Percentiles rank a stretch among this genome's conserved stretches.
phyloP scores from a whole-genome alignment of 1,140 invertebrate genomes.

The Drosophila dunni region DNA sequence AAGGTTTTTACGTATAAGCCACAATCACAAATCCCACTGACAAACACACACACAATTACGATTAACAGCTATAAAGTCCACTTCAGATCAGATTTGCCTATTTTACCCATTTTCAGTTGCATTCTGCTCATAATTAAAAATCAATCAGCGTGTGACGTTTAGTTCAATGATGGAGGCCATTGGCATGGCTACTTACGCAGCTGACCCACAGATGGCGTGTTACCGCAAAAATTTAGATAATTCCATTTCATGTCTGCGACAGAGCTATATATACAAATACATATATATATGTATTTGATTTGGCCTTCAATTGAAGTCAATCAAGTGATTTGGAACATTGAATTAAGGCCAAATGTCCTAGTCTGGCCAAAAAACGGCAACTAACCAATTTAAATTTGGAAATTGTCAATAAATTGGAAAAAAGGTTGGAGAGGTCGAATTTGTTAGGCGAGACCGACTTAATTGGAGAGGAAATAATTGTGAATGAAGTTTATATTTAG shows the following conservation, averaged over 20 bases:
- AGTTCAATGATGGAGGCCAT: slow-evolving; percentile 33
- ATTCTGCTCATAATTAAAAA: slow-evolving; percentile 64
- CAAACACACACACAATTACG: slow-evolving; percentile 45
- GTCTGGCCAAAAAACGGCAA: background rate
- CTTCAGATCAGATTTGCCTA: background rate
- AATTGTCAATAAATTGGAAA: background rate
- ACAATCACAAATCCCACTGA: slow-evolving; percentile 25
- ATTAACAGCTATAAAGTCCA: slow-evolving; percentile 65
- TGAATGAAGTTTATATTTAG: background rate
- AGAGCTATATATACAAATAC: background rate
- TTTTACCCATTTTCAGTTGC: background rate
- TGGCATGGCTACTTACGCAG: slow-evolving; percentile 5
- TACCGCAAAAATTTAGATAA: background rate
- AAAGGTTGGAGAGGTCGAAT: background rate
- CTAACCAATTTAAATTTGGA: slow-evolving; percentile 15
- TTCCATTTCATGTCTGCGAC: slow-evolving; percentile 7
- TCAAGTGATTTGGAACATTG: slow-evolving; percentile 20
- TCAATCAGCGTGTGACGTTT: slow-evolving; percentile 72
- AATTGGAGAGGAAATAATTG: background rate
- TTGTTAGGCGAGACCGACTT: background rate
- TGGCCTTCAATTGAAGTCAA: slow-evolving; percentile 16
- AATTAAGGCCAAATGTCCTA: background rate
- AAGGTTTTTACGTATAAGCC: slow-evolving; percentile 23
- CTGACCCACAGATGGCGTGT: slow-evolving; percentile 18
- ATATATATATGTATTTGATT: background rate